Evolutionary conservation across 2,888 invertebrate species (phyloP).

Genomic region (Leptothorax acervorum): DNA sequence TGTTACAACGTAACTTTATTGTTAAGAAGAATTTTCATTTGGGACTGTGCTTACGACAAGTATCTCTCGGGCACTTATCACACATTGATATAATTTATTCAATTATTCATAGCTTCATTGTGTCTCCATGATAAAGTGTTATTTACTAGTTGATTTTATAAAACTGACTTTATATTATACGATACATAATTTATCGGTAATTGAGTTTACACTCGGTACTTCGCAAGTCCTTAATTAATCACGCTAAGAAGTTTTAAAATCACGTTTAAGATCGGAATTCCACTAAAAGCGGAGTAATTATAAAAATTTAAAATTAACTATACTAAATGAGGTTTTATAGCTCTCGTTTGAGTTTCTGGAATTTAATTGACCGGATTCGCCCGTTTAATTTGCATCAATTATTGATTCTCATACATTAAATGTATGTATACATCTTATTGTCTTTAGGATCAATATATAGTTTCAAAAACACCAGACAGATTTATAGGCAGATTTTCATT

Average conservation of each 20-base stretch:
- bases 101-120: neutral
- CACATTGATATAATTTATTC: neutral
- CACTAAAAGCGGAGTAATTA: neutral
- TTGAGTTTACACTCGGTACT: neutral
- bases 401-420: neutral
- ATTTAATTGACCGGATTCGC: neutral
- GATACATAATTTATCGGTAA: neutral
- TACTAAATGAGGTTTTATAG: neutral
- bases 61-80: neutral
- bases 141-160: neutral
- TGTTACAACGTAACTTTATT: neutral
- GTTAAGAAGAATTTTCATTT: neutral
- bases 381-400: conserved; percentile 1
- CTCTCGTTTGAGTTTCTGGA: neutral
- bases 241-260: conserved; percentile 21
- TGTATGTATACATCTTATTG: neutral
- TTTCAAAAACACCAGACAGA: neutral
- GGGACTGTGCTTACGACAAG: neutral
- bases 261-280: neutral
- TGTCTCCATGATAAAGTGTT: neutral
- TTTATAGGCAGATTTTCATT: neutral
- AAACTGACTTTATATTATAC: neutral
- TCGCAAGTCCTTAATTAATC: conserved; percentile 21
- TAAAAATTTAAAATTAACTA: conserved; percentile 19
- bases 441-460: neutral